Evolutionary conservation across 2,888 invertebrate genomes (phyloP), one percentile per base, ranked within the genome.

Genomic region (Harpalus rufipes): DNA sequence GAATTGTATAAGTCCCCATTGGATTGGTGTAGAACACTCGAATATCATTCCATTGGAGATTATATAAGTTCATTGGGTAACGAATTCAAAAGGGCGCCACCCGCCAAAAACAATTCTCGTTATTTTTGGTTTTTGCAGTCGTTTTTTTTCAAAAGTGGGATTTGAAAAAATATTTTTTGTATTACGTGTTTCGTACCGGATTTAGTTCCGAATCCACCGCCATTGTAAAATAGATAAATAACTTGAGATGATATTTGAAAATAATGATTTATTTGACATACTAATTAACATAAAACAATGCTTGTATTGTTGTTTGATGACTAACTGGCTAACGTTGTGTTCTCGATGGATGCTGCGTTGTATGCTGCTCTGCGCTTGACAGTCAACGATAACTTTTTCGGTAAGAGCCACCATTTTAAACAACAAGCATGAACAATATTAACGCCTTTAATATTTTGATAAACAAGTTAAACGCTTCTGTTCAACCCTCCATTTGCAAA

Each of bases 331-430:
- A 87, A 87, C 87, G 44, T 87, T 87, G 84, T 86, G 87, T 87
- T 87, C 86, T 87, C 87, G 86, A 86, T 88, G 88, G 87, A 86
- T 86, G 86, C 65, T 72, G 72, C 68, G 85, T 56, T 85, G 51
- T 63, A 12, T 41, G 59, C 72, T 86, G 74, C 84, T 79, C 86
- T 82, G 82, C 87, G 86, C 86, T 87, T 91, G 91, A 3, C 96
- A 99, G 99, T 98, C 94, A 99, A 98, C 94, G 99, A 99, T 95
- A 99, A 99, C 93, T 99, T 99, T 93, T 99, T 99, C 92, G 99
- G 99, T 99, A 96, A 98, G 98, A 94, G 59, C 68, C 59, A 74
- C 18, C 41, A 81, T 81, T 81, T 12, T 51, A 59, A 81, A 79
- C 32, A n/a, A 7, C 16, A 16, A 14, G 12, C 39, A 25, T 81